Conservation (phyloP, 2,113 vertebrate species). For the Myiozetetes cayanensis region DNA sequence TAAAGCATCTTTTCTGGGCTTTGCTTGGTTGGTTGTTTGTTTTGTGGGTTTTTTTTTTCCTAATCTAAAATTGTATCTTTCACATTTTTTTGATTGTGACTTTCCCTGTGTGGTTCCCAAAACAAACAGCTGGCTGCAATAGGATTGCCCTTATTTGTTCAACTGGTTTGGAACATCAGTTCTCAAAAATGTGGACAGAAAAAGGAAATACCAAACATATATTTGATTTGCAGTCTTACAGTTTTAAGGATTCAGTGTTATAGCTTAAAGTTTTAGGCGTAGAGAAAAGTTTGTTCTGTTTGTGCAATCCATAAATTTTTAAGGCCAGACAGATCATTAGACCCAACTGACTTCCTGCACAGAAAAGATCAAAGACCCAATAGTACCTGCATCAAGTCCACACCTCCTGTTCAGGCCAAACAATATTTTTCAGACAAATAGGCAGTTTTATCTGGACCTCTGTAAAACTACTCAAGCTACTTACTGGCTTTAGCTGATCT, state of each 20-base stretch:
- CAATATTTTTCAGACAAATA: background rate
- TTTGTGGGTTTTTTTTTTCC: rapidly evolving
- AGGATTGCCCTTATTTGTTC: conserved; percentile 50
- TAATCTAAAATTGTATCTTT: conserved; percentile 12
- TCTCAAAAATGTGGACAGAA: background rate
- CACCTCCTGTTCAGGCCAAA: background rate
- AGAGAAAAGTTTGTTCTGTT: background rate
- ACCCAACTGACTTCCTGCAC: background rate
- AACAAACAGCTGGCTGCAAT: conserved; percentile 26
- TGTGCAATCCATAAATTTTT: background rate
- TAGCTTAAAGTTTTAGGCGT: background rate
- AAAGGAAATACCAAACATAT: background rate
- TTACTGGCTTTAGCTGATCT: background rate
- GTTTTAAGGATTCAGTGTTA: background rate
- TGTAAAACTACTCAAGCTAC: background rate
- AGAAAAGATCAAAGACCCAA: background rate
- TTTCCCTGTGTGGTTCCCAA: background rate
- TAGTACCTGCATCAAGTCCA: background rate
- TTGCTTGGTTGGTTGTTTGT: background rate
- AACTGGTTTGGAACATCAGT: conserved; percentile 1
- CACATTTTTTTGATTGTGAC: background rate
- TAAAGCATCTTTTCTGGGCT: background rate
- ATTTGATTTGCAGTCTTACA: background rate
- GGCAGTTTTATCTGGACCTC: background rate
- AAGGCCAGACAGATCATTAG: background rate